Evolutionary conservation across 2,113 vertebrate species (phyloP).

Genomic region (Hystrix brachyura): DNA sequence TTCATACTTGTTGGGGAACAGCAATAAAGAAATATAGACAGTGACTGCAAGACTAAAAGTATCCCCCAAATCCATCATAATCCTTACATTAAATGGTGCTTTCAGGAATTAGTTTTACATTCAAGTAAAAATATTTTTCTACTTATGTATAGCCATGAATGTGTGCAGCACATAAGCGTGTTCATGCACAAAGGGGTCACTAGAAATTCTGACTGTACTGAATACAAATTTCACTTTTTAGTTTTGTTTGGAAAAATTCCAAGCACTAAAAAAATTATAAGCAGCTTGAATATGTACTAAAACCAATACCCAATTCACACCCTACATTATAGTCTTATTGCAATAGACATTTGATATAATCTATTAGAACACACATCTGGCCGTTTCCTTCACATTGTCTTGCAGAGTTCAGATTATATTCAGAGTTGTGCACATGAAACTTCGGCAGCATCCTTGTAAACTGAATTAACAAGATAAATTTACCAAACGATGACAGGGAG

Average conservation of each 20-base stretch:
- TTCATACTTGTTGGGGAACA: background rate
- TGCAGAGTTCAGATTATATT: slow-evolving; percentile 42
- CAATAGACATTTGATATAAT: slow-evolving; percentile 78
- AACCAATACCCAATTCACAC: slow-evolving; percentile 79
- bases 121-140: slow-evolving; percentile 61
- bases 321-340: slow-evolving; percentile 75
- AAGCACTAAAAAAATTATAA: slow-evolving; percentile 76
- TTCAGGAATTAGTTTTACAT: slow-evolving; percentile 53
- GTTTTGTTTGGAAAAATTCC: slow-evolving; percentile 82
- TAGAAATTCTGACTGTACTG: slow-evolving; percentile 8
- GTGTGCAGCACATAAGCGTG: background rate
- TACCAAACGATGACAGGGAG: background rate
- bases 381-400: slow-evolving; percentile 62
- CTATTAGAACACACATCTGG: slow-evolving; percentile 73
- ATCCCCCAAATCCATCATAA: slow-evolving; percentile 39
- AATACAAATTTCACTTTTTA: slow-evolving; percentile 76
- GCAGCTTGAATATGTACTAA: slow-evolving; percentile 77
- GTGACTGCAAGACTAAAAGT: background rate
- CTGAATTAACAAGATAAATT: background rate
- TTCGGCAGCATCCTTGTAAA: background rate
- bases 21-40: background rate
- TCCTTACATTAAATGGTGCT: background rate
- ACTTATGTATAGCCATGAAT: slow-evolving; percentile 39
- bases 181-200: slow-evolving; percentile 31
- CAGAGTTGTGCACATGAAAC: slow-evolving; percentile 27